phyloP scores from a whole-genome alignment of 2,113 vertebrate species.

The Hucho hucho region DNA sequence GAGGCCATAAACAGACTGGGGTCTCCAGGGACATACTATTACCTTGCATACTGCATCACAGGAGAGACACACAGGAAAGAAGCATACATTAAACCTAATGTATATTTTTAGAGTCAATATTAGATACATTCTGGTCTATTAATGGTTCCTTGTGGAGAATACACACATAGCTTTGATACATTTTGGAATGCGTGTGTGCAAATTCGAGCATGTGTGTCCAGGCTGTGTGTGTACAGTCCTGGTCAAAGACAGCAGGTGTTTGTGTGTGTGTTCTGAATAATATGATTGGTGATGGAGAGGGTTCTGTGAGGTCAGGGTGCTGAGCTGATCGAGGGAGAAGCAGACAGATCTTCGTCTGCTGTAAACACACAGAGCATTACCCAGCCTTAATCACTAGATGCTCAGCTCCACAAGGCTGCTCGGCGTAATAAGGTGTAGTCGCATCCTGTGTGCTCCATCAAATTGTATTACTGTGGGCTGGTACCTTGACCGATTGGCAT shows the following conservation, averaged over 20 bases:
- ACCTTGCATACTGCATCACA: background rate
- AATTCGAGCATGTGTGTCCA: background rate
- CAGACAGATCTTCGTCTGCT: too few species aligned
- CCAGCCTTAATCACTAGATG: background rate
- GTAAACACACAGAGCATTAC: background rate
- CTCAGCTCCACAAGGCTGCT: background rate
- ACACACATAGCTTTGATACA: too few species aligned
- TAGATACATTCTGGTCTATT: background rate
- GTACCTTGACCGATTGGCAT: background rate
- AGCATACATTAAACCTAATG: too few species aligned
- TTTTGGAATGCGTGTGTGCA: background rate
- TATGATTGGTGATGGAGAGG: background rate
- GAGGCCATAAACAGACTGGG: background rate
- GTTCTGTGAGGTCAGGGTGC: slow-evolving; percentile 9
- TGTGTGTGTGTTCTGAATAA: slow-evolving; percentile 8
- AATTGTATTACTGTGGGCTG: background rate
- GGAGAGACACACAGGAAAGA: background rate
- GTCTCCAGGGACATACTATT: background rate
- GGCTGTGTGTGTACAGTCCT: background rate
- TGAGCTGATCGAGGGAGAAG: too few species aligned
- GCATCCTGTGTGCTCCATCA: background rate
- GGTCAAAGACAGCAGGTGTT: too few species aligned
- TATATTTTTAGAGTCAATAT: too few species aligned
- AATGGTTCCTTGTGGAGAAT: background rate
- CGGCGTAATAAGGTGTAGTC: background rate